Evolutionary conservation across 2,888 invertebrate species (phyloP).

Genomic region (Ichneumoninae sp.): DNA sequence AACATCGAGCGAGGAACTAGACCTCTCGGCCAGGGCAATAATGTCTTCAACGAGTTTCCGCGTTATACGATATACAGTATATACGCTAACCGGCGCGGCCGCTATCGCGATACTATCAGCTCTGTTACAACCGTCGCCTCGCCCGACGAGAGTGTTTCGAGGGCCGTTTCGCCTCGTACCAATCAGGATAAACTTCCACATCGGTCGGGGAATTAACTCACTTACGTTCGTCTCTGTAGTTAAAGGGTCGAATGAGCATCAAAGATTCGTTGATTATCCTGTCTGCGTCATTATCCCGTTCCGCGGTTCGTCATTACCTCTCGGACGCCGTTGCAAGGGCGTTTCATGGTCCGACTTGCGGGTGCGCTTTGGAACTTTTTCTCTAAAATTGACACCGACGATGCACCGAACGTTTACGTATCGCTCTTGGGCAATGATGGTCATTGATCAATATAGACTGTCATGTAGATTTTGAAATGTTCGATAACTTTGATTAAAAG

Average conservation of each 20-base stretch:
- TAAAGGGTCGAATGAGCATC: not conserved
- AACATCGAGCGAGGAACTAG: constrained; percentile 27
- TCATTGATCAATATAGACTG: not conserved
- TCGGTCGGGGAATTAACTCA: not conserved
- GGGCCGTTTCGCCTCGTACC: constrained; percentile 1
- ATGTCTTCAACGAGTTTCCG: constrained; percentile 54
- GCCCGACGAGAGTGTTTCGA: not conserved
- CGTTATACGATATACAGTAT: constrained; percentile 48
- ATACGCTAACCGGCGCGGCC: constrained; percentile 20
- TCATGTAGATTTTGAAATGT: not conserved
- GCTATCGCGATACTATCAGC: constrained; percentile 37
- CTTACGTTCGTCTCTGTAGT: constrained; percentile 1
- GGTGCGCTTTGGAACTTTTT: not conserved
- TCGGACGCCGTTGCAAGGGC: not conserved
- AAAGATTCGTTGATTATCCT: not conserved
- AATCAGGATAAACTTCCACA: constrained; percentile 25
- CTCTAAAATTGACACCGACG: not conserved
- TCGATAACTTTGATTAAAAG: not conserved
- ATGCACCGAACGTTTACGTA: no score
- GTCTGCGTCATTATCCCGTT: not conserved
- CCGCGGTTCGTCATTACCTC: not conserved
- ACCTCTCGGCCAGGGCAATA: constrained; percentile 46
- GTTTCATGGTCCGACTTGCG: not conserved
- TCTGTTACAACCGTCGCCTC: constrained; percentile 31
- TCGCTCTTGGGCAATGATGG: not conserved